Base-by-base conservation (phyloP, 2,797 vertebrate species). In the Xyrichtys novacula region DNA sequence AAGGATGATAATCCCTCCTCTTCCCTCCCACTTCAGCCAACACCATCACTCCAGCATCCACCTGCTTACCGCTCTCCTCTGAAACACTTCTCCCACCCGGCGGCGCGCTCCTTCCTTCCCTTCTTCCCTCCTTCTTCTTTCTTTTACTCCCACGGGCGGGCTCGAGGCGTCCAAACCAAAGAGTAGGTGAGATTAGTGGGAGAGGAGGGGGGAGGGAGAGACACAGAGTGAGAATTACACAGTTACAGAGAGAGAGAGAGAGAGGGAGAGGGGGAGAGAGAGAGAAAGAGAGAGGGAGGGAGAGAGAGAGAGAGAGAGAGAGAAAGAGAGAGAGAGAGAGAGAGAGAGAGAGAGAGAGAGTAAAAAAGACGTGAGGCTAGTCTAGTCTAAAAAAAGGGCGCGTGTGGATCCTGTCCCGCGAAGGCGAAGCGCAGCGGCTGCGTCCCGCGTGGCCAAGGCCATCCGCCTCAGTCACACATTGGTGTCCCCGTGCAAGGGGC, bases 361-460 rank as follows among this genome's bases (percentile, higher is more conserved):
- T 47, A 40, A 74, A 65, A 67, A 71, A 66, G 61, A 65, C 62
- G 49, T 19, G 58, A 66, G 61, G 70, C 71, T 69, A 80, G 75
- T 82, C 83, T 88, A 39, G 65, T 61, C 54, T 76, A 39, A 62
- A 67, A 56, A 76, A 68, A 44, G 63, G 78, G 60, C 44, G 82
- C 82, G 66, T 67, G 84, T 91, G 84, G 85, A 87, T 87, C 65
- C 87, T 83, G 86, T 90, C 91, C 90, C 87, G 67, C 77, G 68
- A 83, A 83, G 88, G 85, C 86, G 81, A 88, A 91, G 89, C 85
- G 78, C 87, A 90, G 89, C 80, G 81, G 89, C 88, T 88, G 91
- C 88, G 76, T 90, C 90, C 89, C 86, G 87, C 90, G 80, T 90
- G 89, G 91, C 90, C 92, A 88, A 77, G 88, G 93, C 91, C 94